Percentiles rank a stretch among this genome's conserved stretches.
Conservation (phyloP, 2,113 vertebrate genomes). For the Pionites leucogaster region DNA sequence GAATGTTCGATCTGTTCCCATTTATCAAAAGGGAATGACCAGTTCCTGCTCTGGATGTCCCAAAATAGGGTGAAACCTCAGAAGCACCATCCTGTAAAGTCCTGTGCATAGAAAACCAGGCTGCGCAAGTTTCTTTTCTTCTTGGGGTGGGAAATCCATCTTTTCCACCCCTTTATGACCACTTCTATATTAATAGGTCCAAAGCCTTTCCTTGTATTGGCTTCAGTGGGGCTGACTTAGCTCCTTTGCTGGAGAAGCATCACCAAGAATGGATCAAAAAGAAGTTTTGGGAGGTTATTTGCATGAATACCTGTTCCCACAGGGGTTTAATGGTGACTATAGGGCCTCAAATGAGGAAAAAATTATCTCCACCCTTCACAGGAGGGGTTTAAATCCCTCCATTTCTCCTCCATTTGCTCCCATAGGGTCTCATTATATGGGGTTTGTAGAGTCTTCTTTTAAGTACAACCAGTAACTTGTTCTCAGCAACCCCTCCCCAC, state of each 20-base stretch:
- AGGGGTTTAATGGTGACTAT: not conserved
- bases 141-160: not conserved
- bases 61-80: accelerated
- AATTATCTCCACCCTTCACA: not conserved
- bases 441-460: not conserved
- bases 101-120: accelerated
- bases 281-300: not conserved
- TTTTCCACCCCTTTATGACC: not conserved
- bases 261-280: not conserved
- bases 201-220: not conserved
- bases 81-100: not conserved
- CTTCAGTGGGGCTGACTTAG: not conserved
- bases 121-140: not conserved
- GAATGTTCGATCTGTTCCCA: accelerated
- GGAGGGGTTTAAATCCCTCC: not conserved
- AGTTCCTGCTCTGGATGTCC: not conserved
- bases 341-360: not conserved
- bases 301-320: not conserved
- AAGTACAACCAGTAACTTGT: not conserved
- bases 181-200: not conserved
- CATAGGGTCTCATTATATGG: not conserved
- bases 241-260: not conserved
- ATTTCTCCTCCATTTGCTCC: not conserved
- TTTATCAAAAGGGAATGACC: no score
- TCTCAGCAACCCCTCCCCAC: not conserved